These are phyloP conservation scores for Cnemophilus loriae DNA, from an alignment of 2,113 vertebrate species.

Conservation along the genomic window DNA sequence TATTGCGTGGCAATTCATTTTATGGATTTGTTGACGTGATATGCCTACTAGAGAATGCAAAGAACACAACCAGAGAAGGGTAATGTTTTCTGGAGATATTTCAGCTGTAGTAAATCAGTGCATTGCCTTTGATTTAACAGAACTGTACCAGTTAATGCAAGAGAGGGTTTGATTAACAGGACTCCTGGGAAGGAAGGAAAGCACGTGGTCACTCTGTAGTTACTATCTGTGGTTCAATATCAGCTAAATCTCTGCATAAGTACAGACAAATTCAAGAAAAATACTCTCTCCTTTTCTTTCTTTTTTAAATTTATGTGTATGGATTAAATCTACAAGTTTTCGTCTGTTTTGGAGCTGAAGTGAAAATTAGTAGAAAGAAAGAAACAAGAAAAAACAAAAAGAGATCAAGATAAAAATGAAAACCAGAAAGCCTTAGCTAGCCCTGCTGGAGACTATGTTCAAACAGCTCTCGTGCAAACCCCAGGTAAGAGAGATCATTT, in stretches of 20 bases:
- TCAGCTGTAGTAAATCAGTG: neutral
- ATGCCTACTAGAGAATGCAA: neutral
- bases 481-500: neutral
- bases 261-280: neutral
- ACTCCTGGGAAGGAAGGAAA: neutral
- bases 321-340: neutral
- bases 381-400: neutral
- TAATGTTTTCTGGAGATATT: neutral
- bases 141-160: neutral
- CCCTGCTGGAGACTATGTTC: neutral
- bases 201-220: rapidly evolving
- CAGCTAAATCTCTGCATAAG: neutral
- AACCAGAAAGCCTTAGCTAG: neutral
- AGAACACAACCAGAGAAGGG: neutral
- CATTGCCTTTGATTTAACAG: neutral
- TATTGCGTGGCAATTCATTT: neutral
- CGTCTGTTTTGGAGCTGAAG: neutral
- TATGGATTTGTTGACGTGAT: neutral
- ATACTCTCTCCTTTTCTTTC: neutral
- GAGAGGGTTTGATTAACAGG: neutral
- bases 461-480: neutral
- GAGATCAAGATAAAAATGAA: neutral
- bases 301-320: neutral
- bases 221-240: neutral
- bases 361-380: neutral